Evolutionary conservation across 2,888 invertebrate species (phyloP).

Genomic region (Rhamphomyia laevipes): DNA sequence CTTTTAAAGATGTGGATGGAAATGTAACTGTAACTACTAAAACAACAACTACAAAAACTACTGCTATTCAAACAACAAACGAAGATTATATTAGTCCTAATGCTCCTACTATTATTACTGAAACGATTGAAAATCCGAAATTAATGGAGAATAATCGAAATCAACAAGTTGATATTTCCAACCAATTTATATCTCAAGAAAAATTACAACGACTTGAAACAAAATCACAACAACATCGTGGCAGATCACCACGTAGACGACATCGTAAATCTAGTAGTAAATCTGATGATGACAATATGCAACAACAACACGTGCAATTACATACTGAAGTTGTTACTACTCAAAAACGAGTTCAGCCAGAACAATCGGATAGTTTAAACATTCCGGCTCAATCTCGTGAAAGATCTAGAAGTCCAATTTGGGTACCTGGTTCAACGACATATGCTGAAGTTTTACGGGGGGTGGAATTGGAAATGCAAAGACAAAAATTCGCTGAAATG

Average conservation of each 20-base stretch:
- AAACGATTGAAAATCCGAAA: slow-evolving; percentile 3
- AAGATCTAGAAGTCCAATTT: slow-evolving; percentile 60
- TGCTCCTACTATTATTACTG: slow-evolving; percentile 17
- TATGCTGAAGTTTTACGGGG: slow-evolving; percentile 73
- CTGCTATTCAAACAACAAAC: slow-evolving; percentile 6
- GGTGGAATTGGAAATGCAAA: slow-evolving; percentile 30
- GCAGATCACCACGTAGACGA: slow-evolving; percentile 28
- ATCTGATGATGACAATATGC: neutral
- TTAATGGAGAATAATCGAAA: neutral
- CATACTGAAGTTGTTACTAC: neutral
- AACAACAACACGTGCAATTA: slow-evolving; percentile 2
- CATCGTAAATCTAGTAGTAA: slow-evolving; percentile 3
- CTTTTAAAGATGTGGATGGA: neutral
- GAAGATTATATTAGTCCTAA: neutral
- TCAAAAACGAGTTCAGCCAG: slow-evolving; percentile 1
- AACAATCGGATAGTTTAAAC: neutral
- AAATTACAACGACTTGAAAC: neutral
- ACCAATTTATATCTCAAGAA: too few relatives aligned
- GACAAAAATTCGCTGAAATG: slow-evolving; percentile 10
- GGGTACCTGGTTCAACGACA: slow-evolving; percentile 60
- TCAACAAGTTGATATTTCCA: neutral
- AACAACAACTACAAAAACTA: slow-evolving; percentile 1
- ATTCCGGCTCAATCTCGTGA: slow-evolving; percentile 26
- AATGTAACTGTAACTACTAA: neutral
- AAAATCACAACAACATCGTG: slow-evolving; percentile 19